Conservation (phyloP, 2,888 invertebrate species). For the Chymomyza caudatula region DNA sequence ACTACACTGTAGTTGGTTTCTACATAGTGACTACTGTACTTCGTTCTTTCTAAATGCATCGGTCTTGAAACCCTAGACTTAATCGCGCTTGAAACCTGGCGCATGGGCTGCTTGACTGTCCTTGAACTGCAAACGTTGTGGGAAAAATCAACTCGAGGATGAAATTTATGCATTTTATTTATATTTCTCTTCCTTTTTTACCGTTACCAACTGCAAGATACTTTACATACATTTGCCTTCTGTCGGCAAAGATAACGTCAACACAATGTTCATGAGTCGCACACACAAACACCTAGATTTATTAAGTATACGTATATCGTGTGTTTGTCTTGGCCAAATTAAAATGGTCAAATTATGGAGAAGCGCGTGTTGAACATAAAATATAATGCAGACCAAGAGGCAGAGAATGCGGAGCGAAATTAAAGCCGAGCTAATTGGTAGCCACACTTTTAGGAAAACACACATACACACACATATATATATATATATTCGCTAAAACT, state of each 20-base stretch:
- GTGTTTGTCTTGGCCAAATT: neutral
- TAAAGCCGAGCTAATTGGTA: neutral
- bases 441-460: neutral
- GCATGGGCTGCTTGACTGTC: neutral
- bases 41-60: neutral
- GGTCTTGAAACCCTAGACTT: constrained; percentile 2
- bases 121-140: constrained; percentile 7
- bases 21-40: neutral
- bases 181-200: neutral
- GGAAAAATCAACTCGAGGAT: neutral
- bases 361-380: neutral
- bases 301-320: neutral
- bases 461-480: neutral
- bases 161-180: neutral
- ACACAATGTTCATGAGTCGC: neutral
- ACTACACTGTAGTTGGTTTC: neutral
- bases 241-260: neutral
- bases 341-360: neutral
- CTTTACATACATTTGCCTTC: neutral
- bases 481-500: too few relatives aligned
- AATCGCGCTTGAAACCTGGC: constrained; percentile 16
- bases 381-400: neutral
- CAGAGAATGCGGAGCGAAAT: neutral
- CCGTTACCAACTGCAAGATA: neutral
- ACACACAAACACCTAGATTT: too few relatives aligned